Conservation (phyloP, 2,888 invertebrate species). For the Arge pagana region DNA sequence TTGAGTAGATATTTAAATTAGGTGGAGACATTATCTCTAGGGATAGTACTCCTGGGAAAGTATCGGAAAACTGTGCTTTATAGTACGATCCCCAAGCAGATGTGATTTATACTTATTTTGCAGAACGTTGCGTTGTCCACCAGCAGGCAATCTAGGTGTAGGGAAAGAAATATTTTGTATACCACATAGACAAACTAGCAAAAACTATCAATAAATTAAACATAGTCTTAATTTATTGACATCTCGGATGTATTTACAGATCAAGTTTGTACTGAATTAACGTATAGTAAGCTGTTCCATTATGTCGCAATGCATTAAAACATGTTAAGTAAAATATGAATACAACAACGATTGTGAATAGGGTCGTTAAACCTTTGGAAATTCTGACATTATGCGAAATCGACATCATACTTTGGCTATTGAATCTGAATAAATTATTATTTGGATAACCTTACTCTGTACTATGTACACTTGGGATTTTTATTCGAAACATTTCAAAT, state of each 20-base stretch:
- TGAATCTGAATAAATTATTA: too few species aligned
- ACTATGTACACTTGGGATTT: too few species aligned
- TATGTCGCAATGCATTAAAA: background rate
- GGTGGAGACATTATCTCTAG: too few species aligned
- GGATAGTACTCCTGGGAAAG: too few species aligned
- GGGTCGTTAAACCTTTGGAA: background rate
- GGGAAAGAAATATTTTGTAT: too few species aligned
- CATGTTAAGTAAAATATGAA: background rate
- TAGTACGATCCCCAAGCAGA: too few species aligned
- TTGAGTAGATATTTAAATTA: too few species aligned
- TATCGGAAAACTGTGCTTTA: too few species aligned
- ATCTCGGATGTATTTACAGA: constrained; percentile 37
- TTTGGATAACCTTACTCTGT: too few species aligned
- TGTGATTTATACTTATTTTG: constrained; percentile 15
- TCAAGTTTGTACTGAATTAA: constrained; percentile 13
- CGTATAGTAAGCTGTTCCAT: background rate
- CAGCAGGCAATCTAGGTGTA: too few species aligned
- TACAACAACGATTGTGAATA: background rate
- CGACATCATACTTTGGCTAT: background rate
- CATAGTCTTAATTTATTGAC: constrained; percentile 33
- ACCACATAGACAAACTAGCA: background rate
- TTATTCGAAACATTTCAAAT: too few species aligned
- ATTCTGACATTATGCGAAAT: constrained; percentile 17
- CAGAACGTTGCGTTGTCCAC: too few species aligned
- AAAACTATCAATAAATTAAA: constrained; percentile 10